Conservation (phyloP, 2,888 invertebrate genomes). For the Agelastica alni region DNA sequence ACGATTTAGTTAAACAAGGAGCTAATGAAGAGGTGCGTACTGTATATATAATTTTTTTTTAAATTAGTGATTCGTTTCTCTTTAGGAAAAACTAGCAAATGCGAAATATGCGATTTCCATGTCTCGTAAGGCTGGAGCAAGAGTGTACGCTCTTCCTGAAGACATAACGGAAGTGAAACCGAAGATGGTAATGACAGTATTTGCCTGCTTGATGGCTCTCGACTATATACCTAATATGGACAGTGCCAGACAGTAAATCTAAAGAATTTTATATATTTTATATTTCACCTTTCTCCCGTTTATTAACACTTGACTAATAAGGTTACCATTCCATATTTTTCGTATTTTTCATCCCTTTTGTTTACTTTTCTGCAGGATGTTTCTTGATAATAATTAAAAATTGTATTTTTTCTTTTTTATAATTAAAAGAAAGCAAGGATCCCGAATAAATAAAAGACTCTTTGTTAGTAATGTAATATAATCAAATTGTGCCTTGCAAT, state of each 20-base stretch:
- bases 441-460: too few relatives aligned
- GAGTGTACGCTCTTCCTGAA: constrained; percentile 97
- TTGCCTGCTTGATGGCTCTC: constrained; percentile 98
- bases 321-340: constrained; percentile 3
- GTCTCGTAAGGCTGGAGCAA: constrained; percentile 96
- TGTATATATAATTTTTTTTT: not conserved
- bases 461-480: too few relatives aligned
- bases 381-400: too few relatives aligned
- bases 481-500: too few relatives aligned
- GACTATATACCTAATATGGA: constrained; percentile 93
- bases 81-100: constrained; percentile 90
- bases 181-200: constrained; percentile 99
- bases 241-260: constrained; percentile 43
- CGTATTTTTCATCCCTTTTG: too few relatives aligned
- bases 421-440: too few relatives aligned
- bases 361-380: too few relatives aligned
- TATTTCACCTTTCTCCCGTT: constrained; percentile 1
- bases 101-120: constrained; percentile 99
- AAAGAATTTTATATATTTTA: constrained; percentile 2
- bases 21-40: constrained; percentile 74
- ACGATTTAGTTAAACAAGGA: constrained; percentile 83
- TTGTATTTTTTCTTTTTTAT: too few relatives aligned
- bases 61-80: constrained; percentile 23
- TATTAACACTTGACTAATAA: not conserved
- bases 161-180: constrained; percentile 98